Conservation (phyloP, 2,888 invertebrate species). For the Hartigia nigra region DNA sequence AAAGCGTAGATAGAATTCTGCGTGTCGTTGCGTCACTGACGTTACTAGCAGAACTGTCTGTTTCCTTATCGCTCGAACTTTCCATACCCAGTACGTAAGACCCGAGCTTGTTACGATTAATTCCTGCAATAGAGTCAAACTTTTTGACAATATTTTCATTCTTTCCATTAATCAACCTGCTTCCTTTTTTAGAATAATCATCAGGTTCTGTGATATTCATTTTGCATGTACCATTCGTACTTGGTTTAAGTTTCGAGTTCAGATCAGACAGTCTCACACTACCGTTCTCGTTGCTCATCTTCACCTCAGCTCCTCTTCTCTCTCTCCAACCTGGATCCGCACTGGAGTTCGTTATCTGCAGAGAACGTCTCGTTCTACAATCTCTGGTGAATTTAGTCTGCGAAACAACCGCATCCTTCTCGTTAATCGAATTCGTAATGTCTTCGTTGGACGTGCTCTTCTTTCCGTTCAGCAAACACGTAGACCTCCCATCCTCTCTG, state of each 20-base stretch:
- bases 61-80: neutral
- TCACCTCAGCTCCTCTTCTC: neutral
- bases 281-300: neutral
- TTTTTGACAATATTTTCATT: neutral
- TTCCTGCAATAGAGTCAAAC: neutral
- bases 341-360: slow-evolving; percentile 73
- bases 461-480: slow-evolving; percentile 47
- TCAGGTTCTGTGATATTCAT: slow-evolving; percentile 1
- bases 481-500: slow-evolving; percentile 25
- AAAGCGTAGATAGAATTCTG: neutral
- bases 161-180: neutral
- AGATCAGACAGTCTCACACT: neutral
- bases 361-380: slow-evolving; percentile 73
- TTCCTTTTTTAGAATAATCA: neutral
- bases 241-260: neutral
- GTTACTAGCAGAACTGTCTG: neutral
- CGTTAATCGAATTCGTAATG: slow-evolving; percentile 51
- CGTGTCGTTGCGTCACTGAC: neutral
- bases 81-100: slow-evolving; percentile 16
- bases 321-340: neutral
- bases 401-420: slow-evolving; percentile 50
- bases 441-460: slow-evolving; percentile 69
- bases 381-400: slow-evolving; percentile 73
- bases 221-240: neutral
- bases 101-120: slow-evolving; percentile 23